Evolutionary conservation across 2,888 invertebrate species (phyloP).

Genomic region (Acronicta alni): DNA sequence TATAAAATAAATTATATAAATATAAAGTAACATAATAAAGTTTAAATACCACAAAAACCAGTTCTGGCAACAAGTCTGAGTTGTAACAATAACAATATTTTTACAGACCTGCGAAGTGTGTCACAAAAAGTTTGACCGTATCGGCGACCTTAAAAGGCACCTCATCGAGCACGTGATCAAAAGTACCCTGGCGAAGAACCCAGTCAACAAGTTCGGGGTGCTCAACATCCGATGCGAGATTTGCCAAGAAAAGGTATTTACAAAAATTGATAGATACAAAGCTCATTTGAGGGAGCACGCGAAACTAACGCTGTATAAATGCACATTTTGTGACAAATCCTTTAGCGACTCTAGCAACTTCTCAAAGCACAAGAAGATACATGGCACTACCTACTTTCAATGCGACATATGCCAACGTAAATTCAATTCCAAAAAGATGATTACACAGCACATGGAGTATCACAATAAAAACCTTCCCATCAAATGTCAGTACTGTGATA

Average conservation of each 20-base stretch:
- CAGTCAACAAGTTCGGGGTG: conserved; percentile 72
- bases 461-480: conserved; percentile 77
- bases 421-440: conserved; percentile 85
- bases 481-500: conserved; percentile 73
- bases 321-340: conserved; percentile 83
- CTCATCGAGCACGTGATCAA: conserved; percentile 84
- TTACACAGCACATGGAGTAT: conserved; percentile 82
- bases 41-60: conserved; percentile 3
- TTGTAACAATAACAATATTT: conserved; percentile 9
- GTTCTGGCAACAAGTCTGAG: neutral
- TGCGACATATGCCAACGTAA: conserved; percentile 84
- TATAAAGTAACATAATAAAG: neutral
- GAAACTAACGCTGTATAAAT: conserved; percentile 83
- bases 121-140: conserved; percentile 78
- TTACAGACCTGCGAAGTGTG: conserved; percentile 82
- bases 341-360: conserved; percentile 87
- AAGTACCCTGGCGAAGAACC: conserved; percentile 78
- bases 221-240: conserved; percentile 80
- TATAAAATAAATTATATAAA: neutral
- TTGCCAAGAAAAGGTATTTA: conserved; percentile 74
- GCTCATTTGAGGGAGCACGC: conserved; percentile 85
- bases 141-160: conserved; percentile 84
- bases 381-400: conserved; percentile 77
- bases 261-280: conserved; percentile 81
- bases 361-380: conserved; percentile 87